phyloP scores from a whole-genome alignment of 53 echinoderm and acorn worm genomes.

The Holothuria leucospilota region DNA sequence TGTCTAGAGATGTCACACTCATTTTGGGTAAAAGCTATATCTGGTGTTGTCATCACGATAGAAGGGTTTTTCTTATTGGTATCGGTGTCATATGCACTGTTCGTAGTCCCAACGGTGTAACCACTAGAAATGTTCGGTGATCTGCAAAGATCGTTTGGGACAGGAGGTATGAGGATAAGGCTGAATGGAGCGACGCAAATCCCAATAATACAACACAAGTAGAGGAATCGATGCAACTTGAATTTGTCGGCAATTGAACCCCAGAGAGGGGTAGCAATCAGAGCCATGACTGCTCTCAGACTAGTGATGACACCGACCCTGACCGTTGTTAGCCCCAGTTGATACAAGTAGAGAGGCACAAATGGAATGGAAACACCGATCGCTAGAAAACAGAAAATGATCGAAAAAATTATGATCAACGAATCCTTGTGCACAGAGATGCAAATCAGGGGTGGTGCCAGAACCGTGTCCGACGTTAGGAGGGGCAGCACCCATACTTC shows the following conservation, averaged over 20 bases:
- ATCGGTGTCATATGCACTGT: too few relatives aligned
- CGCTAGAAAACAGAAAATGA: background rate
- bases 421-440: too few relatives aligned
- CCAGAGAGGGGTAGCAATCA: slow-evolving; percentile 13
- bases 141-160: background rate
- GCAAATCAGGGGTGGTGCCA: too few relatives aligned
- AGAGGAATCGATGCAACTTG: background rate
- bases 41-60: too few relatives aligned
- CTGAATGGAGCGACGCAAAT: background rate
- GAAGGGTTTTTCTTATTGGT: too few relatives aligned
- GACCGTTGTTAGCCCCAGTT: slow-evolving; percentile 1
- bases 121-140: too few relatives aligned
- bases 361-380: background rate
- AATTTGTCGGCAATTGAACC: slow-evolving; percentile 12
- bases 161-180: background rate
- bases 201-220: slow-evolving; percentile 4
- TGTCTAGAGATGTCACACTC: too few relatives aligned
- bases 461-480: too few relatives aligned
- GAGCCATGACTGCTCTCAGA: slow-evolving; percentile 11
- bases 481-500: too few relatives aligned
- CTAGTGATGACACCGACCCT: slow-evolving; percentile 6
- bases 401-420: too few relatives aligned
- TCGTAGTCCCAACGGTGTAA: too few relatives aligned
- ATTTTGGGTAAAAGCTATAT: too few relatives aligned
- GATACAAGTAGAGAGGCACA: slow-evolving; percentile 13